Conservation (phyloP, 1,140 invertebrate genomes). For the Drosophila repleta region DNA sequence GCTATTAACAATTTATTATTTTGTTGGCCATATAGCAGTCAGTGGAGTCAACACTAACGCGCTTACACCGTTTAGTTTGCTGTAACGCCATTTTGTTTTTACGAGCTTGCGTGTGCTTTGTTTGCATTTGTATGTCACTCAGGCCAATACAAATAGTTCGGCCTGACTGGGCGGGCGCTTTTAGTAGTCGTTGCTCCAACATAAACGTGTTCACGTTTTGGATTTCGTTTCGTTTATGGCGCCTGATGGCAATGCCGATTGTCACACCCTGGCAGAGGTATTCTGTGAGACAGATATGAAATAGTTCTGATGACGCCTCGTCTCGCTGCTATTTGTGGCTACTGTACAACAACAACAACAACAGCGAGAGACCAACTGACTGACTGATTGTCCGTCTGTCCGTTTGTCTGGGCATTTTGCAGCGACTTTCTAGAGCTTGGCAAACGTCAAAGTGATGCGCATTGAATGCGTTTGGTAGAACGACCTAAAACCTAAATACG, state of each 20-base stretch:
- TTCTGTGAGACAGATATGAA: constrained; percentile 56
- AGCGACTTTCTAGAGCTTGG: constrained; percentile 46
- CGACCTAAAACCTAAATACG: constrained; percentile 70
- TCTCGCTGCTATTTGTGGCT: constrained; percentile 26
- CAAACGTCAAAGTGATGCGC: constrained; percentile 65
- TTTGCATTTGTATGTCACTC: constrained; percentile 17
- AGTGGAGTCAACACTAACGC: constrained; percentile 10
- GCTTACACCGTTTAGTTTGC: constrained; percentile 56
- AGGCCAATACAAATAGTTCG: constrained; percentile 16
- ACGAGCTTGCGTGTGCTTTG: constrained; percentile 51
- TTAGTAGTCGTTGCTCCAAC: constrained; percentile 17
- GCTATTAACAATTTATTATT: not conserved
- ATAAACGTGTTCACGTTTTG: constrained; percentile 45
- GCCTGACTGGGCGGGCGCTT: constrained; percentile 30
- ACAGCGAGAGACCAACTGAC: constrained; percentile 30
- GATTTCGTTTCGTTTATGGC: constrained; percentile 32
- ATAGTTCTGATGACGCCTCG: constrained; percentile 40
- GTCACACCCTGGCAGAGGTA: constrained; percentile 48
- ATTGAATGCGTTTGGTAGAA: constrained; percentile 58
- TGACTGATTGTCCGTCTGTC: constrained; percentile 9
- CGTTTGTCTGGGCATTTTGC: constrained; percentile 25
- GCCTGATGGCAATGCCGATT: constrained; percentile 58
- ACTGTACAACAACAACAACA: constrained; percentile 20
- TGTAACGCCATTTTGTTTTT: constrained; percentile 73
- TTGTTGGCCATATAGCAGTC: not conserved